Percentiles rank a stretch among this genome's conserved stretches.
These are phyloP conservation scores for Celastrina argiolus DNA, from an alignment of 2,888 invertebrate species.

Conservation along the genomic window DNA sequence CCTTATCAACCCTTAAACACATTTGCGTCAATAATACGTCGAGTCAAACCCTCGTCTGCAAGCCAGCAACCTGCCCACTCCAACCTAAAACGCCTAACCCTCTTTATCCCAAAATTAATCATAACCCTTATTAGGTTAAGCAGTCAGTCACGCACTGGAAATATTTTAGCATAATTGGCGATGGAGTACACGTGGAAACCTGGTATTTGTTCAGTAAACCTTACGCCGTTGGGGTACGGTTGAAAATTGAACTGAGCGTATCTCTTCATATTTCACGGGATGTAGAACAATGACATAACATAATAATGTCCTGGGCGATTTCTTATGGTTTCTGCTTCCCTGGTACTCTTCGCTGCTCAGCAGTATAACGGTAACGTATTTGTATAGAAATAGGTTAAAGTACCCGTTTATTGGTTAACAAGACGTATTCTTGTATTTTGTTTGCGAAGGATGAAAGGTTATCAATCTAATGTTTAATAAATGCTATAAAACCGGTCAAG, in stretches of 20 bases:
- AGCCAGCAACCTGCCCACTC: not conserved
- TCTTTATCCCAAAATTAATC: slow-evolving; percentile 18
- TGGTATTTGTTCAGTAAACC: not conserved
- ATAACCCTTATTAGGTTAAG: slow-evolving; percentile 15
- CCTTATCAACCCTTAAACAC: not conserved
- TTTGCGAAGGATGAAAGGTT: not conserved
- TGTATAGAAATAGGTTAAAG: not conserved
- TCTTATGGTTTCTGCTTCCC: not conserved
- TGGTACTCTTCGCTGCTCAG: not conserved
- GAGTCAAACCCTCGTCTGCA: slow-evolving; percentile 5
- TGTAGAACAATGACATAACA: not conserved
- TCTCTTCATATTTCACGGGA: not conserved
- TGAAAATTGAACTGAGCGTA: not conserved
- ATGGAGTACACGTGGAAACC: not conserved
- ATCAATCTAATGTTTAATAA: too few species aligned
- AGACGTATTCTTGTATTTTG: not conserved
- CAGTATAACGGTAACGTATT: not conserved
- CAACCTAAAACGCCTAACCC: not conserved
- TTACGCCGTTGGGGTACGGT: not conserved
- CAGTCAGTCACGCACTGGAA: slow-evolving; percentile 12
- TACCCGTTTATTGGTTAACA: not conserved
- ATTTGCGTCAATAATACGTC: not conserved
- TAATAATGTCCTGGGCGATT: not conserved
- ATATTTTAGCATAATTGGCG: slow-evolving; percentile 19
- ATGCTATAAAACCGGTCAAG: too few species aligned